Evolutionary conservation across 1,140 invertebrate genomes (phyloP), one percentile per base, ranked within the genome.

Genomic region (Mylabris phalerata): DNA sequence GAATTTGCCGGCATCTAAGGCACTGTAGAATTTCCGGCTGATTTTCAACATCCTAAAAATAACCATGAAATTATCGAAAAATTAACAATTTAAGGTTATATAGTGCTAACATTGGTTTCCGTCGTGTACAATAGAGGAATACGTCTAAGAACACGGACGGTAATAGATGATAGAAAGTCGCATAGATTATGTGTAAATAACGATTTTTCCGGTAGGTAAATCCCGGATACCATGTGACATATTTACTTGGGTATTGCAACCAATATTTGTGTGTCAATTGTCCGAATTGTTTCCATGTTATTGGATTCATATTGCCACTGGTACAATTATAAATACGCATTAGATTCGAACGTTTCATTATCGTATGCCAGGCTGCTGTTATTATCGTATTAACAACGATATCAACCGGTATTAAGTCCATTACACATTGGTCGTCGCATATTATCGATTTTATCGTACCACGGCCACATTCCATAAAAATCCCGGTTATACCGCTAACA

Each of bases 341-440:
- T 1, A 72, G 71, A 42, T 82, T 82, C 1, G 77, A 78, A 48
- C 81, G 43, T 62, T 77, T 75, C 0, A 75, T 75, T 2, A 80
- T 82, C 39, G 83, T 86, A 64, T 90, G 80, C 87, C 92, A 92
- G 7, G 89, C 85, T 7, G 87, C 81, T 55, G 89, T 83, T 48
- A 97, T 91, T 60, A 96, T 82, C 6, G 88, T 85, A 72, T 95
- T 93, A 24, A 92, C 88, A 3, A 93, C 91, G 66, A 90, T 83
- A 72, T 97, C 94, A 0, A 97, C 92, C 0, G 94, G 94, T 4
- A 97, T 87, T 6, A 96, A 76, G 67, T 97, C 93, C 19, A 94
- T 87, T 10, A 84, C 80, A 32, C 84, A 80, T 43, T 82, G 75
- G 42, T 83, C 76, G 42, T 89, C 78, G 55, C 90, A 90, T 26